Conservation (phyloP, 2,888 invertebrate genomes). For the Seira sanloemensis region DNA sequence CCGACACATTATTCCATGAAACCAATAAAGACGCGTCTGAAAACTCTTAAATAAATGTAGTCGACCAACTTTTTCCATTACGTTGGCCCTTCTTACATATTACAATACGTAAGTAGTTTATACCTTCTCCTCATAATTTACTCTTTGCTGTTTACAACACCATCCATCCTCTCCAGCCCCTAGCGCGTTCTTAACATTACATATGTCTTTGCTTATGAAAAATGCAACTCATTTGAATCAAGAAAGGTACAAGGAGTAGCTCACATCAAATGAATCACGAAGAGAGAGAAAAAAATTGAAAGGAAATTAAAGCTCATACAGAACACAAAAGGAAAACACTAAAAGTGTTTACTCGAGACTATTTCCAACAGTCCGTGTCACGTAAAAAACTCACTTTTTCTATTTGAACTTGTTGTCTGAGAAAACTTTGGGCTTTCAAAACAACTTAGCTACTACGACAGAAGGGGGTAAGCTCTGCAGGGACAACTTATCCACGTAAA, state of each 20-base stretch:
- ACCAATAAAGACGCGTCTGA: not conserved
- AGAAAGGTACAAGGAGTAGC: conserved; percentile 6
- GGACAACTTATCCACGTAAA: not conserved
- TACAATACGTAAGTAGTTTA: not conserved
- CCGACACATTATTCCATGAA: conserved; percentile 16
- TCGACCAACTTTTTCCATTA: not conserved
- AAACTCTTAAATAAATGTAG: conserved; percentile 1
- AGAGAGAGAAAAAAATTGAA: too few species aligned
- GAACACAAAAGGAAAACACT: conserved; percentile 11
- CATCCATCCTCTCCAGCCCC: too few species aligned
- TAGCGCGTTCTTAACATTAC: not conserved
- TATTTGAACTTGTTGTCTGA: not conserved
- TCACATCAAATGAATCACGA: not conserved
- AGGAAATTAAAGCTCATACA: conserved; percentile 5
- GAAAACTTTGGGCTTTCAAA: not conserved
- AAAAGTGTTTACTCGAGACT: not conserved
- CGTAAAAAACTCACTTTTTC: not conserved
- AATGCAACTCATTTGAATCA: conserved; percentile 6
- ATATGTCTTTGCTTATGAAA: not conserved
- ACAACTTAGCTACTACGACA: not conserved
- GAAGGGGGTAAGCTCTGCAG: not conserved
- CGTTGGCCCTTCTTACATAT: not conserved
- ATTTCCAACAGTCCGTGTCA: not conserved
- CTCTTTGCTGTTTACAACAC: not conserved
- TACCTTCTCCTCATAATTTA: conserved; percentile 2